A percentile compares a stretch with the other conserved stretches of the same genome.
Conservation (phyloP, 2,888 invertebrate species). For the Anagyrus pseudococci region DNA sequence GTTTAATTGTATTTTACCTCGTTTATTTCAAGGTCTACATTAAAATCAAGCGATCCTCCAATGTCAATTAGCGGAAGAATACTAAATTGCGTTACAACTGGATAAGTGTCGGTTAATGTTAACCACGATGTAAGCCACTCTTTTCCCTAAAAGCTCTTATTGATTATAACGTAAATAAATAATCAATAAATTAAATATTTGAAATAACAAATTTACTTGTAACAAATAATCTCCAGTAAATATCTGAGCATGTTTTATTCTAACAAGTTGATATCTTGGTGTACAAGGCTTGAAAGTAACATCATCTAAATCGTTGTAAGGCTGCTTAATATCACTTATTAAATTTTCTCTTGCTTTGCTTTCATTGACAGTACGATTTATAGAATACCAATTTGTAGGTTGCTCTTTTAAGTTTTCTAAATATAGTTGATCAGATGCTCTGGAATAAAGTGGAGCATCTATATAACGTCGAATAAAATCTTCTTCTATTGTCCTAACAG, state of each 20-base stretch:
- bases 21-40: constrained; percentile 57
- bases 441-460: constrained; percentile 40
- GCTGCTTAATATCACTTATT: background rate
- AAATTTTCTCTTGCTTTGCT: constrained; percentile 2
- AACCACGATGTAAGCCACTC: constrained; percentile 63
- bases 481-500: constrained; percentile 50
- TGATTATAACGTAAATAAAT: constrained; percentile 12
- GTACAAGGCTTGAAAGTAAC: constrained; percentile 49
- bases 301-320: background rate
- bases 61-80: constrained; percentile 62
- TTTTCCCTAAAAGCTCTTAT: constrained; percentile 54
- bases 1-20: constrained; percentile 47
- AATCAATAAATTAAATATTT: background rate
- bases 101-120: constrained; percentile 56
- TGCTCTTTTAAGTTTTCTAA: constrained; percentile 42
- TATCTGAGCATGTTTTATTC: constrained; percentile 61
- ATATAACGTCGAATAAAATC: constrained; percentile 44
- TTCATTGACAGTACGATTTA: constrained; percentile 4
- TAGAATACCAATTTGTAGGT: constrained; percentile 17
- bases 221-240: constrained; percentile 63
- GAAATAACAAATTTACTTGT: constrained; percentile 51
- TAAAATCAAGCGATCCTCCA: constrained; percentile 63
- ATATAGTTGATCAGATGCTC: constrained; percentile 37
- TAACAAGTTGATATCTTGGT: constrained; percentile 59
- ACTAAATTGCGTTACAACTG: constrained; percentile 59